Evolutionary conservation across 92 coral and sea anemone species (phyloP), one percentile per base, ranked within the genome.

Genomic region (Desmophyllum pertusum): DNA sequence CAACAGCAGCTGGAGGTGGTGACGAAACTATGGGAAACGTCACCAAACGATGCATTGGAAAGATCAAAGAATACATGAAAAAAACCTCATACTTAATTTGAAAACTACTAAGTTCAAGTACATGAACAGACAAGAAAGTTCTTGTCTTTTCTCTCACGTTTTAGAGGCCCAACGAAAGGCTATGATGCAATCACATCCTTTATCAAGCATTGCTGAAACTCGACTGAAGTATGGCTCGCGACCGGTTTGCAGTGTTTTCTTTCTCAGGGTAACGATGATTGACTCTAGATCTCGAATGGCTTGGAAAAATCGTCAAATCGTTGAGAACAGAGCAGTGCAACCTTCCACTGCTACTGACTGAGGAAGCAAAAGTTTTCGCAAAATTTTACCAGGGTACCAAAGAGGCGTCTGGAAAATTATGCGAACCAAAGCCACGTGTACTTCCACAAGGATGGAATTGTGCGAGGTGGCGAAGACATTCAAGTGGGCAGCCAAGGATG

Each of bases 341-440:
- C 50, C 75, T 83, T 3, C 18, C 3, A 8, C 15, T 68, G 2
- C 81, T 62, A 7, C 65, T 27, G 10, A 10, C 21, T 10, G 73
- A 61, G 29, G 43, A 83, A 62, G 36, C 73, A 15, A 35, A 23
- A 27, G 37, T n/a, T 5, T 83, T 83, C 6, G 51, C 63, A 70
- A 74, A 75, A 4, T n/a, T 10, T 73, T 83, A 25, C 87, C 87
- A 83, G 75, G 81, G 31, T 73, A 38, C 50, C 48, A 39, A 14
- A 73, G 50, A 42, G 81, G 38, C 19, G 62, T 64, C 31, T 83
- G 87, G 87, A 73, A 63, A 73, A 46, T 14, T 42, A 10, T 83
- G 87, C 51, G 46, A 45, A 0, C 73, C 61, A 83, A 8, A 43
- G 72, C 27, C 74, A 83, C 37, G 73, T 83, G 40, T 83, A 83